phyloP scores from a whole-genome alignment of 2,113 vertebrate genomes.

The Stercorarius parasiticus region DNA sequence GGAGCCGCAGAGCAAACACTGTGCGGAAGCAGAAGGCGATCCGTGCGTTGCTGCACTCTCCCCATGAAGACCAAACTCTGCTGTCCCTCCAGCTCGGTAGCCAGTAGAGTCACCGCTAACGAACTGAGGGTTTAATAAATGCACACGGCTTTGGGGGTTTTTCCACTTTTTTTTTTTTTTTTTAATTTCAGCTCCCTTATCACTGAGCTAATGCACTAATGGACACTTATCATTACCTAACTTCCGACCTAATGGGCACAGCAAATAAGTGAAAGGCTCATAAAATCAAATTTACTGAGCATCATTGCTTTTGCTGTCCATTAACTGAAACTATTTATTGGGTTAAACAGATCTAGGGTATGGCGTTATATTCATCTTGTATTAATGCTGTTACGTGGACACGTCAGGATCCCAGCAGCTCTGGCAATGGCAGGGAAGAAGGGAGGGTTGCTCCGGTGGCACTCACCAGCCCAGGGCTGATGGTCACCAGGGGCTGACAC shows the following conservation, averaged over 20 bases:
- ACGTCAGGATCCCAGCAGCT: not conserved
- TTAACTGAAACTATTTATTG: conserved; percentile 51
- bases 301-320: conserved; percentile 31
- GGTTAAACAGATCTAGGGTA: conserved; percentile 12
- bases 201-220: conserved; percentile 63
- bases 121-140: not conserved
- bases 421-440: not conserved
- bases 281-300: conserved; percentile 62
- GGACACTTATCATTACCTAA: conserved; percentile 42
- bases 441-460: not conserved
- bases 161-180: not conserved
- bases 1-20: fast-evolving
- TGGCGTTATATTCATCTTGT: not conserved
- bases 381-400: not conserved
- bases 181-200: not conserved
- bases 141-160: not conserved
- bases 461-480: not conserved
- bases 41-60: fast-evolving
- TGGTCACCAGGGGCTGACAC: not conserved
- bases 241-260: conserved; percentile 52
- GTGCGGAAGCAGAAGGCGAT: not conserved
- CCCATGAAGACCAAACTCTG: fast-evolving
- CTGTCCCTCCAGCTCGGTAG: not conserved
- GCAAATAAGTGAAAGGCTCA: conserved; percentile 54
- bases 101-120: fast-evolving